Base-by-base conservation (phyloP, 2,113 vertebrate species). In the Diglossa brunneiventris region DNA sequence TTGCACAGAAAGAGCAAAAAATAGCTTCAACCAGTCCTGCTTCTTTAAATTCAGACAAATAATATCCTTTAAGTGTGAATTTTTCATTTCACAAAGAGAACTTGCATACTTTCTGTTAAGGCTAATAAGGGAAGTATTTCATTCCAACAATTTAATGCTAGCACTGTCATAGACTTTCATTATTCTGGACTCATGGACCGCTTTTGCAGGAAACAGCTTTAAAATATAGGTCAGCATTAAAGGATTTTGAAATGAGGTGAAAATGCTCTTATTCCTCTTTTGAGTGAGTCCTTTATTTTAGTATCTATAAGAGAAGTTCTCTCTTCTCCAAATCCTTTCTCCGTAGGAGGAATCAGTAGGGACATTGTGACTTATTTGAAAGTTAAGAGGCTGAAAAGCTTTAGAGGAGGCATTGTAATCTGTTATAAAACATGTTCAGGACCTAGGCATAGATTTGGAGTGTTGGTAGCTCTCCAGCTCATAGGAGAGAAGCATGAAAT, bases 291-390 rank as follows among this genome's bases (percentile, higher is more conserved):
- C 13, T 88, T 93, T 95, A 88, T 90, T 95, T 85, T 83, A 73
- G 28, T 83, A 68, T 74, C 61, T 76, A 11, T 69, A 64, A 52
- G 30, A 89, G 64, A 79, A 66, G 26, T 75, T 35, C 61, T 93
- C 41, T 92, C n/a, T 89, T 89, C 62, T 87, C 49, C 56, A 90
- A 94, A 96, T 93, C 83, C 81, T 90, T 94, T 94, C 77, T 80
- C 21, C 2, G 22, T 72, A 75, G 62, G 76, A 94, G 73, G 63
- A 94, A 75, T 93, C 88, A 83, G 70, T 64, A 88, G 84, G 53
- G 58, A 63, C 89, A 52, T 66, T 77, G 73, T 79, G 86, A 79
- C 18, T 95, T 95, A 77, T 14, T 63, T 91, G 63, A 75, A 92
- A 79, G 62, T 50, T 88, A 92, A 89, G 83, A 95, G 87, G n/a